Conservation (phyloP, 2,797 vertebrate species). For the Lindbergichthys nudifrons region DNA sequence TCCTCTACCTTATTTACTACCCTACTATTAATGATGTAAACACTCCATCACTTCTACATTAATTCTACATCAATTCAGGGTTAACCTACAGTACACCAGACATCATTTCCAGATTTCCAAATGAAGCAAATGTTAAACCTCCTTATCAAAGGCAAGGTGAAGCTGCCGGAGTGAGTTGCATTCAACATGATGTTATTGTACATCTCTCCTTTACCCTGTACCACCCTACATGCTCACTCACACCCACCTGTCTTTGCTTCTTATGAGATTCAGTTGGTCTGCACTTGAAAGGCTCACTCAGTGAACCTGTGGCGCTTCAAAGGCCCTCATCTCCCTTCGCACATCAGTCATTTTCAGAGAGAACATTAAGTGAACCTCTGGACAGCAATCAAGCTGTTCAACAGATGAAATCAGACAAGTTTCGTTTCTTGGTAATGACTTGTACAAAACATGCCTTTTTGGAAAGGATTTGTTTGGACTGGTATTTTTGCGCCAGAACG, state of each 20-base stretch:
- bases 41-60: slow-evolving; percentile 27
- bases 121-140: slow-evolving; percentile 46
- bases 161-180: slow-evolving; percentile 12
- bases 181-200: slow-evolving; percentile 31
- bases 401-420: slow-evolving; percentile 49
- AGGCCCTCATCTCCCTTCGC: slow-evolving; percentile 43
- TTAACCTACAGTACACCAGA: slow-evolving; percentile 44
- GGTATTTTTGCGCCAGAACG: too few relatives aligned
- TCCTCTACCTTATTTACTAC: slow-evolving; percentile 22
- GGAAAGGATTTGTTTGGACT: too few relatives aligned
- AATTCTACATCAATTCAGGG: slow-evolving; percentile 26
- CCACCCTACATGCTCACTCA: slow-evolving; percentile 16
- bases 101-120: slow-evolving; percentile 21
- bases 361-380: slow-evolving; percentile 54
- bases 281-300: slow-evolving; percentile 59
- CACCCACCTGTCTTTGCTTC: slow-evolving; percentile 26
- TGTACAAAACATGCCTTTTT: too few relatives aligned
- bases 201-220: slow-evolving; percentile 4
- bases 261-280: slow-evolving; percentile 36
- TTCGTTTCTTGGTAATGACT: slow-evolving; percentile 21
- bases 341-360: slow-evolving; percentile 44
- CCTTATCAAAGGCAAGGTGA: slow-evolving; percentile 42
- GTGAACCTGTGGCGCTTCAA: slow-evolving; percentile 39
- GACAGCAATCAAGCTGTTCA: slow-evolving; percentile 50
- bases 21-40: slow-evolving; percentile 8